A percentile compares a stretch with the other conserved stretches of the same genome.
These are phyloP conservation scores for Dromiciops gliroides DNA, from an alignment of 2,113 vertebrate species.

Conservation along the genomic window DNA sequence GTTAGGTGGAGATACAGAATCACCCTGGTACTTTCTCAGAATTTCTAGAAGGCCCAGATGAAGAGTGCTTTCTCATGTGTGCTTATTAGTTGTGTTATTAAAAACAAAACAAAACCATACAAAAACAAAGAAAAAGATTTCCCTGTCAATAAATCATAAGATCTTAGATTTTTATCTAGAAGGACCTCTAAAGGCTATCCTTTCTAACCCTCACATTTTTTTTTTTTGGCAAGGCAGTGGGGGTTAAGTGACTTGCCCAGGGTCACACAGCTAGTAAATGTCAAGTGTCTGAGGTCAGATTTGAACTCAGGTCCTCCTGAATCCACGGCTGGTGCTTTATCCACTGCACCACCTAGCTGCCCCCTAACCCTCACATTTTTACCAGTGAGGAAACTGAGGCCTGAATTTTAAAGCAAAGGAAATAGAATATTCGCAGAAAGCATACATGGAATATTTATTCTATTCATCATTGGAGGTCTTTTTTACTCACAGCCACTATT, in stretches of 20 bases:
- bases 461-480: background rate
- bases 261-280: too few relatives aligned
- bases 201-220: background rate
- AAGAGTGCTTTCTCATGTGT: background rate
- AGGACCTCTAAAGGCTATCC: background rate
- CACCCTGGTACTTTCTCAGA: background rate
- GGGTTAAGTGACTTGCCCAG: too few relatives aligned
- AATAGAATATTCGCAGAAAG: background rate
- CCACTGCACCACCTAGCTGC: too few relatives aligned
- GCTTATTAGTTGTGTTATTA: background rate
- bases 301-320: too few relatives aligned
- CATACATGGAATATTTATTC: background rate
- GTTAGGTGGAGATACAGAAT: background rate
- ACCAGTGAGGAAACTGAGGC: background rate
- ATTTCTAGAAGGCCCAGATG: background rate
- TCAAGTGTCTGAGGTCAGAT: too few relatives aligned
- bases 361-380: background rate
- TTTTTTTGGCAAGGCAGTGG: too few relatives aligned
- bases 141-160: background rate
- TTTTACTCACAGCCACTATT: background rate
- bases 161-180: background rate
- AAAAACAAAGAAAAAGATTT: background rate
- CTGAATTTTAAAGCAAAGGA: background rate
- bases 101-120: background rate
- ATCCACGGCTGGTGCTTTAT: too few relatives aligned